phyloP scores from a whole-genome alignment of 2,888 invertebrate genomes.

The Cacoxenus indagator region DNA sequence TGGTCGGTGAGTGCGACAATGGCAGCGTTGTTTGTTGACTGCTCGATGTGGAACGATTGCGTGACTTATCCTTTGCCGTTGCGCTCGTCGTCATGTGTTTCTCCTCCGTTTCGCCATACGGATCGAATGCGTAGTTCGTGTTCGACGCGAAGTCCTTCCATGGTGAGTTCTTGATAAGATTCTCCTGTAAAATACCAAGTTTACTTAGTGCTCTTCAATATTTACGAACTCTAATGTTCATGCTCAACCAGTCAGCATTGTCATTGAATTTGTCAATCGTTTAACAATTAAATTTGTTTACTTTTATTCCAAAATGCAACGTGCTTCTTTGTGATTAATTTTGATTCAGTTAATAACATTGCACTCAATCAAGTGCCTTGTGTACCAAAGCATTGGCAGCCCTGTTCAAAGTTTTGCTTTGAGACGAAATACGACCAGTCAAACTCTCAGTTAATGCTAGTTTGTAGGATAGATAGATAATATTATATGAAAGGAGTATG shows the following conservation, averaged over 20 bases:
- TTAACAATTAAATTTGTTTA: neutral
- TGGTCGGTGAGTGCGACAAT: slow-evolving; percentile 71
- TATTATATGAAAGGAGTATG: neutral
- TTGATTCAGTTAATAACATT: slow-evolving; percentile 16
- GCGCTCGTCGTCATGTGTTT: slow-evolving; percentile 70
- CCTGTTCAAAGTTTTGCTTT: neutral
- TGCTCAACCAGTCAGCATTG: slow-evolving; percentile 70
- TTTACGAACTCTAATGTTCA: neutral
- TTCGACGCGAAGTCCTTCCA: slow-evolving; percentile 89
- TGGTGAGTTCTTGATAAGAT: slow-evolving; percentile 84
- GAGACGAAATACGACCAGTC: slow-evolving; percentile 15
- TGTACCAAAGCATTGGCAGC: neutral
- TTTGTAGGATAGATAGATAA: slow-evolving; percentile 21
- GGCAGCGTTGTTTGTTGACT: slow-evolving; percentile 69
- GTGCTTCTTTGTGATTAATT: slow-evolving; percentile 11
- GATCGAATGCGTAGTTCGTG: slow-evolving; percentile 92
- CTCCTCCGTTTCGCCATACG: slow-evolving; percentile 85
- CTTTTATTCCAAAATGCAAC: neutral
- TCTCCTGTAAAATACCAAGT: slow-evolving; percentile 76
- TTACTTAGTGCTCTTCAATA: slow-evolving; percentile 6
- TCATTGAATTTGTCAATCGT: neutral
- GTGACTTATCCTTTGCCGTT: slow-evolving; percentile 61
- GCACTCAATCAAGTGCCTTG: neutral
- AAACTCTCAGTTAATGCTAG: slow-evolving; percentile 33
- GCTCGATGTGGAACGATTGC: slow-evolving; percentile 57